These are phyloP conservation scores for Anomalospiza imberbis DNA, from an alignment of 2,797 vertebrate genomes.

Conservation along the genomic window DNA sequence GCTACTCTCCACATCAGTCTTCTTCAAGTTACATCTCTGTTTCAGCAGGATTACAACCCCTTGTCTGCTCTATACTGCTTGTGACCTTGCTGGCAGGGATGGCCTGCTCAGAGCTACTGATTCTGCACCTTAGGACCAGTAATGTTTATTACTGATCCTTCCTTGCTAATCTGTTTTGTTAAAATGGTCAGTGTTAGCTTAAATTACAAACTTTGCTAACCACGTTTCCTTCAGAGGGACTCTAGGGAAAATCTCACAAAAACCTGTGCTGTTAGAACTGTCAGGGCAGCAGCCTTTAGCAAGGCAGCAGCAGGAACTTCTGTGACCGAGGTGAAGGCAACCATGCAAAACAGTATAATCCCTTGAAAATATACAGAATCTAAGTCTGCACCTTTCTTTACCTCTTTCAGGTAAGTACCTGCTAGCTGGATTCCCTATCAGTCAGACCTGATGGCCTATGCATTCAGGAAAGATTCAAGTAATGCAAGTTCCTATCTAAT, in stretches of 20 bases:
- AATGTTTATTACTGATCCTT: neutral
- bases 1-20: neutral
- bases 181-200: neutral
- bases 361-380: neutral
- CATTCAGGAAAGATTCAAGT: neutral
- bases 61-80: neutral
- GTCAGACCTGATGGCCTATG: neutral
- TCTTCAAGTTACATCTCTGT: neutral
- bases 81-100: neutral
- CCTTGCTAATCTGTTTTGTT: neutral
- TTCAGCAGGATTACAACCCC: neutral
- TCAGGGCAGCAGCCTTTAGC: neutral
- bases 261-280: neutral
- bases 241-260: neutral
- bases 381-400: neutral
- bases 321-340: neutral
- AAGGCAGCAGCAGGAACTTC: neutral
- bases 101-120: neutral
- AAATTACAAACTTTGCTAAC: neutral
- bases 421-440: neutral
- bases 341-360: neutral
- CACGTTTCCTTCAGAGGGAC: neutral
- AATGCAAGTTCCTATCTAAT: neutral
- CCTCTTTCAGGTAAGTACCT: neutral
- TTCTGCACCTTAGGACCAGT: neutral